Evolutionary conservation across 2,113 vertebrate genomes (phyloP), one percentile per base, ranked within the genome.

Genomic region (Antennarius striatus): DNA sequence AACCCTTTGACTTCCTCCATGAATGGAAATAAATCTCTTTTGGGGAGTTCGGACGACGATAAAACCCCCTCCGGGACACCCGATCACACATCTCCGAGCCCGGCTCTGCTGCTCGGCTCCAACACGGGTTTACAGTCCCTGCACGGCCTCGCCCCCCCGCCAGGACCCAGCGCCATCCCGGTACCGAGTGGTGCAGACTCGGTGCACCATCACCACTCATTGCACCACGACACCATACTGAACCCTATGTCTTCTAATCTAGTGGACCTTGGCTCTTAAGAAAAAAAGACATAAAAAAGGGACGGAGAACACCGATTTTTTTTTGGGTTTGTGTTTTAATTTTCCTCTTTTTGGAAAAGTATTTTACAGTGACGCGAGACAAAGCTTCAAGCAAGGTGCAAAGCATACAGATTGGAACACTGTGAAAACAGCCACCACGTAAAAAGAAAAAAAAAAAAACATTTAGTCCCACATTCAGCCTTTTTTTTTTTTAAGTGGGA

Each of bases 151-250:
- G 95, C 95, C 36, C 96, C 96, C 58, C 97, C 96, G 9, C 97
- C 94, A n/a, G 97, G 96, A 50, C 98, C 97, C 75, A 98, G 97
- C 79, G 97, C 97, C 39, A 95, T 99, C 74, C 96, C 96, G 2
- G 96, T 98, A 61, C 94, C 95, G 13, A 93, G 93, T 57, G 79
- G 93, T n/a, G 74, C 90, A 4, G 97, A 98, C 80, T 92, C 95
- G 17, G 91, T 97, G 92, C 97, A 98, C 84, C 97, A 97, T 72
- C 98, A 99, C 77, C 98, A 99, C 88, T 90, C 95, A 66, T 91
- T 99, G 92, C 97, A 99, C 92, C 98, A 99, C 87, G 97, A 99
- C 94, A 95, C 95, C 88, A 98, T 99, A 89, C 96, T 99, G 91
- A 98, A 99, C 92, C 94, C 96, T 85, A 99, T 99, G 97, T 98